phyloP scores from a whole-genome alignment of 2,113 vertebrate genomes.

The Cyanoderma ruficeps region DNA sequence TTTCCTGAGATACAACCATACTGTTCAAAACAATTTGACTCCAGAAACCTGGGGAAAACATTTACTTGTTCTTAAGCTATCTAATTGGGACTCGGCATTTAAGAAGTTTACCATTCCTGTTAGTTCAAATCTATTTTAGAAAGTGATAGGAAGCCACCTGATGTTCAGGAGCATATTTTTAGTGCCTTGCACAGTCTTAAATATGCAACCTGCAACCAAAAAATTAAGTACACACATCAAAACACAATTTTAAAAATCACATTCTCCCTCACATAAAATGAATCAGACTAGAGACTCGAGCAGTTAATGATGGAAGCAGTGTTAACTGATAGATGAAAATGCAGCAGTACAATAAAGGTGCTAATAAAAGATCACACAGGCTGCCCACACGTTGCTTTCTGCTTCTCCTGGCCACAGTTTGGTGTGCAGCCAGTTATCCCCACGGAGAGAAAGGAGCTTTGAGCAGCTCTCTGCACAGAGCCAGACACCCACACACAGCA shows the following conservation, averaged over 20 bases:
- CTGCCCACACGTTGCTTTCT: conserved; percentile 73
- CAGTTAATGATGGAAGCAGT: conserved; percentile 23
- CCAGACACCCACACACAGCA: conserved; percentile 74
- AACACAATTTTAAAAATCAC: conserved; percentile 20
- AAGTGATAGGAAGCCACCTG: conserved; percentile 2
- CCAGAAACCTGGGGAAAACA: not conserved
- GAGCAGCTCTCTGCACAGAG: conserved; percentile 72
- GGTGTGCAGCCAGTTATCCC: conserved; percentile 70
- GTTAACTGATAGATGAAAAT: conserved; percentile 27
- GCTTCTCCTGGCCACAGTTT: conserved; percentile 66
- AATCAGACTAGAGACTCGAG: conserved; percentile 23
- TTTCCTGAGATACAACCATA: not conserved
- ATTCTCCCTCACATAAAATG: not conserved
- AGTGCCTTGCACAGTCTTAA: conserved; percentile 21
- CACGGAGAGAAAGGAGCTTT: conserved; percentile 65
- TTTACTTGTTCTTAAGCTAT: not conserved
- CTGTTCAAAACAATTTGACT: not conserved
- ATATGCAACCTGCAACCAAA: conserved; percentile 16
- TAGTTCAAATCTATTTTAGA: not conserved
- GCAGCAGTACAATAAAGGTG: conserved; percentile 49
- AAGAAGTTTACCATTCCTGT: not conserved
- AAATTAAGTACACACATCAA: conserved; percentile 27
- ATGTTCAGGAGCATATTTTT: not conserved
- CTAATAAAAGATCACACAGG: conserved; percentile 74
- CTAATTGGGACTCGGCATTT: not conserved